A percentile compares a stretch with the other conserved stretches of the same genome.
phyloP scores from a whole-genome alignment of 2,888 invertebrate species.

The Keiferia lycopersicella region DNA sequence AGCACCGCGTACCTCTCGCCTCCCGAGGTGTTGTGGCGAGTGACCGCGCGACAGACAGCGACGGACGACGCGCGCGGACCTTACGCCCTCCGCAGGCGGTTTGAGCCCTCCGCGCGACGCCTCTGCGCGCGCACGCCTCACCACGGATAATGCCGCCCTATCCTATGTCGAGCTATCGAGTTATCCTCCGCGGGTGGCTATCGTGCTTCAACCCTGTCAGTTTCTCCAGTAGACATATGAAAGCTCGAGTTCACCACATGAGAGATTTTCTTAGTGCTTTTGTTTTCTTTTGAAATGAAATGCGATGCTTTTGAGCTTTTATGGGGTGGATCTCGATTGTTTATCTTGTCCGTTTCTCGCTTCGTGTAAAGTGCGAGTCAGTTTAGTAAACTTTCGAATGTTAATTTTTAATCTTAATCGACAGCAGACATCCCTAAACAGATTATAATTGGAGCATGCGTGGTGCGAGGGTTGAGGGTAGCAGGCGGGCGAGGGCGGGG shows the following conservation, averaged over 20 bases:
- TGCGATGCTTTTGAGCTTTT: constrained; percentile 24
- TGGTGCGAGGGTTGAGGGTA: constrained; percentile 73
- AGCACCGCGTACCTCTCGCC: constrained; percentile 55
- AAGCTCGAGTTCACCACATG: constrained; percentile 45
- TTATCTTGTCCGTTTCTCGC: constrained; percentile 1
- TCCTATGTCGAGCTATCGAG: constrained; percentile 76
- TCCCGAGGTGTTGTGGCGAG: constrained; percentile 63
- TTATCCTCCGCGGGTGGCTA: constrained; percentile 63
- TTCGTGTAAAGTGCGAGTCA: background rate
- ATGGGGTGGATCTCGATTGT: background rate
- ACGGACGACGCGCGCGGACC: constrained; percentile 65
- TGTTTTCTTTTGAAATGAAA: constrained; percentile 31
- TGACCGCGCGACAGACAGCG: constrained; percentile 55
- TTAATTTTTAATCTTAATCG: constrained; percentile 56
- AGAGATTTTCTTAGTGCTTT: constrained; percentile 39
- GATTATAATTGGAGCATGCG: constrained; percentile 82
- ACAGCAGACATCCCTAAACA: constrained; percentile 77
- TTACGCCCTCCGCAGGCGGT: constrained; percentile 76
- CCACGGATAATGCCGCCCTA: constrained; percentile 75
- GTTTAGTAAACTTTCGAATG: background rate
- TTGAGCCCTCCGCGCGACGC: constrained; percentile 77
- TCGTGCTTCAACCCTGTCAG: constrained; percentile 63
- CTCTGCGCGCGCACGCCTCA: constrained; percentile 72
- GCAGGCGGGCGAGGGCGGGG: constrained; percentile 46
- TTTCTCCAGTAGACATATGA: constrained; percentile 53